A percentile compares a stretch with the other conserved stretches of the same genome.
These are phyloP conservation scores for Laupala kohalensis DNA, from an alignment of 1,140 invertebrate genomes.

Conservation along the genomic window DNA sequence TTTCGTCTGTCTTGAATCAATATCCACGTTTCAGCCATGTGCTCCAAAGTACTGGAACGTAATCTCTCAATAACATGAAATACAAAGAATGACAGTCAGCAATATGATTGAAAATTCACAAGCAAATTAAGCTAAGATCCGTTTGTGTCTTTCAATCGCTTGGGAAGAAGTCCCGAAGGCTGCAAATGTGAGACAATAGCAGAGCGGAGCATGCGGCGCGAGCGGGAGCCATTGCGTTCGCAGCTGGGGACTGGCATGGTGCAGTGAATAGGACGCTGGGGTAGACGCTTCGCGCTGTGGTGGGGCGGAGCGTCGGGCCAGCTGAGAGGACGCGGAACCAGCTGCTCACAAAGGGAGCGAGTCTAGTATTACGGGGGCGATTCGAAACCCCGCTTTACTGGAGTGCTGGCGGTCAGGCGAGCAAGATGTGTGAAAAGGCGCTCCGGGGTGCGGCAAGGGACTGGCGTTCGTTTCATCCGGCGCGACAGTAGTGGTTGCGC, in stretches of 20 bases:
- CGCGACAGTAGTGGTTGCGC: conserved; percentile 15
- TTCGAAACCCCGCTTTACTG: neutral
- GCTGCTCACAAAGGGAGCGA: conserved; percentile 1
- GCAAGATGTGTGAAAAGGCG: neutral
- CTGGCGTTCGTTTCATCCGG: conserved; percentile 2
- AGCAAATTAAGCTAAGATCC: neutral
- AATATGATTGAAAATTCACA: neutral
- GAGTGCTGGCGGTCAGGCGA: neutral
- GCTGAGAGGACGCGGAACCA: conserved; percentile 2
- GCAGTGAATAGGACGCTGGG: conserved; percentile 6
- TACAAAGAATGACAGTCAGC: conserved; percentile 11
- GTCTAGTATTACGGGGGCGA: neutral
- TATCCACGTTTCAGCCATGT: conserved; percentile 19
- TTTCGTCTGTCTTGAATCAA: conserved; percentile 19
- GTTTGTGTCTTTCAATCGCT: conserved; percentile 1
- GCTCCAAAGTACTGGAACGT: conserved; percentile 7
- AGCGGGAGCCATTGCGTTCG: conserved; percentile 15
- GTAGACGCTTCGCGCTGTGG: neutral
- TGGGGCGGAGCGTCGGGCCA: neutral
- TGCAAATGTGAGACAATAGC: conserved; percentile 17
- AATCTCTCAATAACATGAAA: conserved; percentile 6
- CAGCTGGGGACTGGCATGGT: conserved; percentile 15
- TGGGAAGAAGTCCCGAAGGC: conserved; percentile 9
- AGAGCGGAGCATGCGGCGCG: conserved; percentile 2
- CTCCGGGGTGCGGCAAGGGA: neutral